Evolutionary conservation across 2,113 vertebrate genomes (phyloP).

Genomic region (Odontesthes bonariensis): DNA sequence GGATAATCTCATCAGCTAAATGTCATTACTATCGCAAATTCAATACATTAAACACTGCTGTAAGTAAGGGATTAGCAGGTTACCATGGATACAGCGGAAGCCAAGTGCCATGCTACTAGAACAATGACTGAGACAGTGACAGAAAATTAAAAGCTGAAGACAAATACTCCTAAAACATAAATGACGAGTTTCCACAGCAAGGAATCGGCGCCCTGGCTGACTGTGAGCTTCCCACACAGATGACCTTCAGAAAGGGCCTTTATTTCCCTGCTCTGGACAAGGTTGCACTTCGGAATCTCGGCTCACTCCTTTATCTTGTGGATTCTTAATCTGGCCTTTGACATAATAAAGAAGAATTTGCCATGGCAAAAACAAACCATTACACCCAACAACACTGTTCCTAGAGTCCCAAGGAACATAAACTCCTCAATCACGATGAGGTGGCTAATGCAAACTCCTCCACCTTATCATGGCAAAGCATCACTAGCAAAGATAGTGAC

Average conservation of each 20-base stretch:
- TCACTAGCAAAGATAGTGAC: conserved; percentile 20
- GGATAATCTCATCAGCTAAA: conserved; percentile 81
- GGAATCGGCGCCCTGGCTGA: conserved; percentile 1
- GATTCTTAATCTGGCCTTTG: conserved; percentile 17
- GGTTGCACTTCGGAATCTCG: conserved; percentile 20
- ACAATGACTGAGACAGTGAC: neutral
- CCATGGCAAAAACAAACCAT: conserved; percentile 12
- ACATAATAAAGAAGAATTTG: conserved; percentile 28
- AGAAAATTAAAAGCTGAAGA: conserved; percentile 3
- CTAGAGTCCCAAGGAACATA: conserved; percentile 16
- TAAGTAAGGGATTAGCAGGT: conserved; percentile 65
- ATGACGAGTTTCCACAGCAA: neutral
- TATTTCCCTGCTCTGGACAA: conserved; percentile 33
- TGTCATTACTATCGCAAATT: conserved; percentile 79
- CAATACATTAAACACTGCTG: conserved; percentile 68
- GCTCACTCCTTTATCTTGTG: conserved; percentile 24
- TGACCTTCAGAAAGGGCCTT: conserved; percentile 13
- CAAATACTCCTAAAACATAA: neutral
- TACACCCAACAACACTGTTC: neutral
- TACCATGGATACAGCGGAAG: conserved; percentile 72
- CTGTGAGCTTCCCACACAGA: no score
- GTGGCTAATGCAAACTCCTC: conserved; percentile 9
- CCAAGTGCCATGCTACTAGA: conserved; percentile 18
- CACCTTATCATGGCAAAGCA: conserved; percentile 16
- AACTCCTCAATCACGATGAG: neutral